phyloP scores from a whole-genome alignment of 2,113 vertebrate genomes.

The Caloenas nicobarica region DNA sequence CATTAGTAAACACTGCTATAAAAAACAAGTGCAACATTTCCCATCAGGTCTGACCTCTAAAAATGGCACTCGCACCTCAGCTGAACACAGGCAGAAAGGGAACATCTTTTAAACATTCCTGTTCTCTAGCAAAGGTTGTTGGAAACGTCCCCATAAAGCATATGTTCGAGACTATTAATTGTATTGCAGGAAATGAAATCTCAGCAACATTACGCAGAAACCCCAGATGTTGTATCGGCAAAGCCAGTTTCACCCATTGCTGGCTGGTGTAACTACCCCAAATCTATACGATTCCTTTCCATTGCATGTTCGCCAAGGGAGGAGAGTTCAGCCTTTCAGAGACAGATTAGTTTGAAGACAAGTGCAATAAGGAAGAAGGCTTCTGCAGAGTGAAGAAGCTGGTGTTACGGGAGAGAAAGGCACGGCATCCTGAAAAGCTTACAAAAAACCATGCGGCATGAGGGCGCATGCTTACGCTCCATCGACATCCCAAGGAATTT shows the following conservation, averaged over 20 bases:
- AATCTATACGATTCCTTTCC: neutral
- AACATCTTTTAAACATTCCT: neutral
- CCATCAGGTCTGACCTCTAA: neutral
- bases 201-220: neutral
- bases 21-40: neutral
- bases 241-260: neutral
- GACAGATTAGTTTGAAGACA: neutral
- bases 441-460: fast-evolving
- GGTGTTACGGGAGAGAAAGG: neutral
- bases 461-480: neutral
- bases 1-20: neutral
- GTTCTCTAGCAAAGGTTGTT: neutral
- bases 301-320: neutral
- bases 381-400: neutral
- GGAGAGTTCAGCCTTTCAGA: neutral
- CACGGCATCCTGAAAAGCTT: neutral
- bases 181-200: conserved; percentile 16
- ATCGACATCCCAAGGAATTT: neutral
- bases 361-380: neutral
- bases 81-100: no score
- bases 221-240: conserved; percentile 5
- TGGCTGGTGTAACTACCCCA: neutral
- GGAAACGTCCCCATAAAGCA: conserved; percentile 22
- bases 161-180: conserved; percentile 35
- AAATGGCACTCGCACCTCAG: neutral